A percentile compares a stretch with the other conserved stretches of the same genome.
Conservation (phyloP, 2,113 vertebrate species). For the Aspiorhynchus laticeps region DNA sequence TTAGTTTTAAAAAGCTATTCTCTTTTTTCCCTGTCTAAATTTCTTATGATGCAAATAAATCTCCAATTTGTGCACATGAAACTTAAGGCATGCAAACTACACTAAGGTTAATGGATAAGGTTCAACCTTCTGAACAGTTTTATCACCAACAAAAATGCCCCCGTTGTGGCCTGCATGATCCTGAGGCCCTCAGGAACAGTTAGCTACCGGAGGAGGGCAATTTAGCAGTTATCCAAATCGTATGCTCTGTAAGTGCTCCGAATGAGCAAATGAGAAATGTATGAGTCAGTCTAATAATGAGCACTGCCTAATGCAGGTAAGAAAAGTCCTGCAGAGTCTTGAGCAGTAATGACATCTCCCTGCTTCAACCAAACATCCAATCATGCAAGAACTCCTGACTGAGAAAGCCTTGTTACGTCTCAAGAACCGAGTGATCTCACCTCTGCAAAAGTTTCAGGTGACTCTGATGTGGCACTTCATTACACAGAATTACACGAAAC, state of each 20-base stretch:
- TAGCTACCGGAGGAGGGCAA: not conserved
- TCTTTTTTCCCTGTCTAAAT: not conserved
- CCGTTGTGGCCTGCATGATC: not conserved
- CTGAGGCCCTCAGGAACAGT: conserved; percentile 21
- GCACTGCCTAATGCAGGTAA: not conserved
- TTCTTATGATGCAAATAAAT: not conserved
- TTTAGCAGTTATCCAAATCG: conserved; percentile 1
- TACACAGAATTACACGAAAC: not conserved
- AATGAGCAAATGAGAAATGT: conserved; percentile 17
- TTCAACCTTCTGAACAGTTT: not conserved
- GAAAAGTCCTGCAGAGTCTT: not conserved
- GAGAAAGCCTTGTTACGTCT: conserved; percentile 32
- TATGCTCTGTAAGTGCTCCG: conserved; percentile 4
- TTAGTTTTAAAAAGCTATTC: not conserved
- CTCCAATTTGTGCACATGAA: not conserved
- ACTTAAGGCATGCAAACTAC: not conserved
- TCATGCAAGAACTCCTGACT: not conserved
- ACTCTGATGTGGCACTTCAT: not conserved
- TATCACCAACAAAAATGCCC: not conserved
- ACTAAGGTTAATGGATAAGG: not conserved
- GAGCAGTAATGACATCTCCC: not conserved
- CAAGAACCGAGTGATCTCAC: conserved; percentile 48
- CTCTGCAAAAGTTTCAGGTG: not conserved
- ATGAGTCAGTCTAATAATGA: conserved; percentile 21
- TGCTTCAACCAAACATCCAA: not conserved